Conservation (phyloP, 2,113 vertebrate species). For the Sus scrofa region T2T-Sscrofa CM000820.6:85416501-85417000, state of each 20-base stretch:
- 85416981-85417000: background rate
- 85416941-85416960: conserved; percentile 12
- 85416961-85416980: conserved; percentile 21
- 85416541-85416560: background rate
- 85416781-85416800: background rate
- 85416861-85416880: too few relatives aligned
- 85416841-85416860: too few relatives aligned
- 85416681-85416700: background rate
- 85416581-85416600: background rate
- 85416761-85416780: background rate
- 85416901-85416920: too few relatives aligned
- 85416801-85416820: background rate
- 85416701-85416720: background rate
- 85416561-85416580: background rate
- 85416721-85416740: background rate
- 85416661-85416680: background rate
- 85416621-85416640: background rate
- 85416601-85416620: background rate
- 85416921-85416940: background rate
- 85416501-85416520: background rate
- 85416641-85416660: background rate
- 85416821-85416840: too few relatives aligned
- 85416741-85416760: conserved; percentile 5
- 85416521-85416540: background rate
- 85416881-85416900: too few relatives aligned